Evolutionary conservation across 2,888 invertebrate genomes (phyloP), one percentile per base, ranked within the genome.

Genomic region (Molorchus minor): DNA sequence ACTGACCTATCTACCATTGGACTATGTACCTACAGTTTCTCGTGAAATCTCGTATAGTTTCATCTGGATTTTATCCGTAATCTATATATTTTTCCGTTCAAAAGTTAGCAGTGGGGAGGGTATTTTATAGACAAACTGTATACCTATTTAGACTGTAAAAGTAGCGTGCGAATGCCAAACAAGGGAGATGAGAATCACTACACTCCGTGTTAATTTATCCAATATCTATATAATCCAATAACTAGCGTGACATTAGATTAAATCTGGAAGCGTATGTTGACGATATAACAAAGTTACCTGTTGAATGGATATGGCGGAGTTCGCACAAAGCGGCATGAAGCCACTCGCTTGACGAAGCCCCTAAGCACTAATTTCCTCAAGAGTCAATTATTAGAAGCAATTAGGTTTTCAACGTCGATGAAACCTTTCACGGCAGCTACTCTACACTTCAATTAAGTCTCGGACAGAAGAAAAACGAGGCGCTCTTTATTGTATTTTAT

Each of bases 351-450:
- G 44, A 52, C 43, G 55, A 54, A 46, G 38, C 44, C 56, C 20
- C 20, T 40, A 46, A 61, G 52, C 60, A 53, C 38, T 64, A 68
- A 70, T 68, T 68, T 67, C 57, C 67, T 65, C 59, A 45, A 64
- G 58, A 62, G 62, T 57, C 64, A 67, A 67, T 68, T 68, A 64
- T 49, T 35, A 40, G 59, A 46, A 40, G 58, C 65, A 70, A 68
- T 67, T 62, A 61, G 51, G 62, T 59, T 55, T 52, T 49, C 49
- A 35, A 36, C 41, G 47, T n/a, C 38, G 25, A 13, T 12, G 33
- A 25, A 40, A 33, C 46, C 40, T 58, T 46, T 47, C 29, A 44
- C 44, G 33, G 25, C 17, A 29, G 43, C 43, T n/a, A 15, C 41
- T 60, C 56, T 53, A 53, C 53, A 47, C 61, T 54, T 40, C 56